These are phyloP conservation scores for Psettodes erumei DNA, from an alignment of 2,113 vertebrate genomes.

Conservation along the genomic window DNA sequence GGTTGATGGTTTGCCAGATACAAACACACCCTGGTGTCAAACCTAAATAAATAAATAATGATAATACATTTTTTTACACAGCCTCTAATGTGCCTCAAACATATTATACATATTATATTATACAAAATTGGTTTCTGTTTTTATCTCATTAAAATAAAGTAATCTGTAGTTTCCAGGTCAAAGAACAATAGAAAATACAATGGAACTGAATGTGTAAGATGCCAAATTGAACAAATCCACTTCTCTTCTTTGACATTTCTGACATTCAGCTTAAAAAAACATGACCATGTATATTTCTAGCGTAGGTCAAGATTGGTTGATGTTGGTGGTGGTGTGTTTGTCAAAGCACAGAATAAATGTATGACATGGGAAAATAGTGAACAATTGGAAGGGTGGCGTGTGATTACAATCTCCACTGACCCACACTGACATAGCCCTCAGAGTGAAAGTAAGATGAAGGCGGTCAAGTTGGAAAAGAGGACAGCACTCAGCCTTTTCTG, in stretches of 20 bases:
- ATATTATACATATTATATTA: neutral
- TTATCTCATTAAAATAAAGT: neutral
- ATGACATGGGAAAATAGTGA: neutral
- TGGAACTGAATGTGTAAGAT: too few species aligned
- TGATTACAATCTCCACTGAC: neutral
- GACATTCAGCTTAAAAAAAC: neutral
- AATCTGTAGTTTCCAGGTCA: neutral
- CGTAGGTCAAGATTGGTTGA: too few species aligned
- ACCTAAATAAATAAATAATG: too few species aligned
- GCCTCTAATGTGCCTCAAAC: too few species aligned
- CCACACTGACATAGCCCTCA: neutral
- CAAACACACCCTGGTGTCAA: too few species aligned
- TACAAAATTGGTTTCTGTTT: neutral
- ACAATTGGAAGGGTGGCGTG: neutral
- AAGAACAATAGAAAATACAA: neutral
- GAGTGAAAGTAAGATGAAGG: conserved; percentile 3
- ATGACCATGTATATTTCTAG: neutral
- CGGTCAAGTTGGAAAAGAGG: neutral
- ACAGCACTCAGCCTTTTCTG: neutral
- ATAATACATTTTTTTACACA: too few species aligned
- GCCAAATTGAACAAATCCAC: neutral
- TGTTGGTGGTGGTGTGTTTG: neutral
- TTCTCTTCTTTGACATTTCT: neutral
- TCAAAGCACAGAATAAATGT: neutral
- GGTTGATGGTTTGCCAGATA: too few species aligned